Percentiles rank a stretch among this genome's conserved stretches.
Conservation (phyloP, 2,113 vertebrate genomes). For the Dermatemys mawii region DNA sequence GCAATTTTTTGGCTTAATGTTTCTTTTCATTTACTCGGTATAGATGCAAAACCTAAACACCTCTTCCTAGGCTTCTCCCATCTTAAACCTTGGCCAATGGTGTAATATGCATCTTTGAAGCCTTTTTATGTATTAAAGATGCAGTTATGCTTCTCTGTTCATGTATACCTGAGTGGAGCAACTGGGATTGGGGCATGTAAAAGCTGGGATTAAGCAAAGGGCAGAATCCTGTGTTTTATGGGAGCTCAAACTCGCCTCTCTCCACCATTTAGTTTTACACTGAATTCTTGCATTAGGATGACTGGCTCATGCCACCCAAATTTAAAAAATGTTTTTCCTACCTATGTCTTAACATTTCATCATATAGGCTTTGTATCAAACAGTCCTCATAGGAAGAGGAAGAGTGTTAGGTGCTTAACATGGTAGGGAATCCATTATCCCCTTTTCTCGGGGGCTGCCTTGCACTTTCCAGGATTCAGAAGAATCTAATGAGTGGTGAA, state of each 20-base stretch:
- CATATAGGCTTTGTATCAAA: background rate
- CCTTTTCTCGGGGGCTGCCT: background rate
- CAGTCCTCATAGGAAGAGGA: background rate
- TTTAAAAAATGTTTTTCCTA: background rate
- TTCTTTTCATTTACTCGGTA: background rate
- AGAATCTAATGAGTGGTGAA: background rate
- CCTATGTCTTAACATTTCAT: background rate
- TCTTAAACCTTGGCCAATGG: background rate
- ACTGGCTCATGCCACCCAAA: background rate
- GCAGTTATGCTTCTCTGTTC: background rate
- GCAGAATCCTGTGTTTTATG: background rate
- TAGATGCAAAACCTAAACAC: background rate
- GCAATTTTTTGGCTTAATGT: background rate
- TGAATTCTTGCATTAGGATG: rapidly evolving
- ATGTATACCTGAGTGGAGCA: background rate
- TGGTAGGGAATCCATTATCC: background rate
- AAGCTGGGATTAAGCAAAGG: too few species aligned
- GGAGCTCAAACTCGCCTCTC: background rate
- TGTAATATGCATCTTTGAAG: background rate
- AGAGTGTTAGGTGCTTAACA: background rate
- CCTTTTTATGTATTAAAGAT: background rate
- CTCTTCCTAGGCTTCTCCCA: background rate
- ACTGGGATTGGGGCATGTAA: background rate
- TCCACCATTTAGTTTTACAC: rapidly evolving
- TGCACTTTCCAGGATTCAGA: background rate